These are phyloP conservation scores for Lepidocolaptes lacrymiger DNA, from an alignment of 2,797 vertebrate species.

Conservation along the genomic window DNA sequence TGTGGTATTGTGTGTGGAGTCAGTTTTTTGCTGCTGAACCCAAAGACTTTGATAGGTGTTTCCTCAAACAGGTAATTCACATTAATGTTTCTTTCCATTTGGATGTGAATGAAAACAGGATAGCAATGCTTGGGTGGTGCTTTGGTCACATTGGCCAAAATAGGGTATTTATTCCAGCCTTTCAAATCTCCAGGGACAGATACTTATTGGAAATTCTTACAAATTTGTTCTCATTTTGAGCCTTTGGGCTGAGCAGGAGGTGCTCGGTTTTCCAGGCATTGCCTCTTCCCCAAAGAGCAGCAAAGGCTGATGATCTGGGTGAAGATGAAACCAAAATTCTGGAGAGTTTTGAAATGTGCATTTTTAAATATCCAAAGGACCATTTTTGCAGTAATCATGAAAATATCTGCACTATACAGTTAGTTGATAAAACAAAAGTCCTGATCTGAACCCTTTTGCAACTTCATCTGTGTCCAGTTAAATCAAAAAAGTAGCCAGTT, in stretches of 20 bases:
- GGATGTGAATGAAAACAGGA: neutral
- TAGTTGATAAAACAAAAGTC: neutral
- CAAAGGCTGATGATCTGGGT: neutral
- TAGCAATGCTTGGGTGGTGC: neutral
- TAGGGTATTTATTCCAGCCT: neutral
- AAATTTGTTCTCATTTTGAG: neutral
- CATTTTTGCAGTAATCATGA: rapidly evolving
- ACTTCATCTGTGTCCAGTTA: rapidly evolving
- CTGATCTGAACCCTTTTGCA: neutral
- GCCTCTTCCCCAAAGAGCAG: neutral
- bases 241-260: neutral
- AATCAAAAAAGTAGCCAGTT: neutral
- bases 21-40: neutral
- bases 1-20: neutral
- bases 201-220: neutral
- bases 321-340: neutral
- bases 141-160: neutral
- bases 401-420: neutral
- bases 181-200: neutral
- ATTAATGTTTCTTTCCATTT: neutral
- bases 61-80: neutral
- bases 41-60: neutral
- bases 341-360: neutral
- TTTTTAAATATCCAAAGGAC: neutral
- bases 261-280: neutral